Percentiles rank a stretch among this genome's conserved stretches.
Evolutionary conservation across 2,797 vertebrate genomes (phyloP).

Genomic region (Neomorphus geoffroyi): DNA sequence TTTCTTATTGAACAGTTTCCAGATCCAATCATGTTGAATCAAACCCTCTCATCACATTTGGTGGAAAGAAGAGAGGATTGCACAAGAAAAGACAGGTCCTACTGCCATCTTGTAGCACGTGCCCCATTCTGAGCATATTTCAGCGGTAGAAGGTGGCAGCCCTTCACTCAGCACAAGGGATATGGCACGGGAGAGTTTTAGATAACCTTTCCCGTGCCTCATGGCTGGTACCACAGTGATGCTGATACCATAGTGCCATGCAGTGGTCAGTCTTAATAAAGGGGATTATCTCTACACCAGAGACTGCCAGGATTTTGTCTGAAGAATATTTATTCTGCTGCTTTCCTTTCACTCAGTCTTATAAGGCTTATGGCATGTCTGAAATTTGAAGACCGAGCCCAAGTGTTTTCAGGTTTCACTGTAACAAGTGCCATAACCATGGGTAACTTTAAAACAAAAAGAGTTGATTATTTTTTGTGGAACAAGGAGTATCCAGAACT

Average conservation of each 20-base stretch:
- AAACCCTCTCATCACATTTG: neutral
- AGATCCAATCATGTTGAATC: neutral
- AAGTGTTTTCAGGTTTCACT: no score
- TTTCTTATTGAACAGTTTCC: neutral
- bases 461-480: neutral
- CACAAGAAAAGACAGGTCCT: neutral
- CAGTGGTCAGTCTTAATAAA: neutral
- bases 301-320: neutral
- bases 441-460: neutral
- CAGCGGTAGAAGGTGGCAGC: neutral
- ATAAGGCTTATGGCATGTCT: neutral
- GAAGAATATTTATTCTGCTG: neutral
- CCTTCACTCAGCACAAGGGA: neutral
- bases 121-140: neutral
- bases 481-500: neutral
- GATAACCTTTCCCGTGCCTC: neutral
- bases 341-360: neutral
- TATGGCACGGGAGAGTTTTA: rapidly evolving
- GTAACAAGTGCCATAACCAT: rapidly evolving
- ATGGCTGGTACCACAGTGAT: neutral
- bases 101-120: neutral
- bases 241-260: slow-evolving; percentile 4
- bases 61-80: neutral
- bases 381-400: neutral
- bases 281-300: neutral